Evolutionary conservation across 1,140 invertebrate species (phyloP), one percentile per base, ranked within the genome.

Genomic region (Hydropsyche tenuis): DNA sequence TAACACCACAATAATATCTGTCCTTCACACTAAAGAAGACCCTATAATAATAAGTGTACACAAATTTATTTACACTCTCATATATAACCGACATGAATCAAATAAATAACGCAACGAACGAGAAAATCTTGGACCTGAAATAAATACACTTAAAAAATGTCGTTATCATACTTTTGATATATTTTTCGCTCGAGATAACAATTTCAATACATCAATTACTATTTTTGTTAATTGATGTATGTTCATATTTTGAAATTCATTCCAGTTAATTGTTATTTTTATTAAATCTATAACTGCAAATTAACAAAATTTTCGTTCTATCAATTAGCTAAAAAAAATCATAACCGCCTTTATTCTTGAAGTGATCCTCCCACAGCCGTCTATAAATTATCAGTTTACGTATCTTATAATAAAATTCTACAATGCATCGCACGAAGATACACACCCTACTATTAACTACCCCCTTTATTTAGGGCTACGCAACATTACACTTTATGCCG

Each of bases 371-470:
- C 72, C 75, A 76, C 71, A 56, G 45, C 6, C 64, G 45, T 64
- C 73, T 74, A 77, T 77, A 77, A 77, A 77, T 77, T 77, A 77
- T 77, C 75, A 63, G 65, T 77, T 77, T 77, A 77, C 73, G 69
- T 69, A 77, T 73, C 46, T 27, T 77, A 77, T 77, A 77, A 77
- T 77, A 74, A 77, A 77, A 77, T 30, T 66, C 51, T 66, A 23
- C 51, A 68, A 23, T 69, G 51, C 72, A 23, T 45, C 64, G 37
- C 60, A 70, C 72, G 37, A 37, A 48, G 37, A 68, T 70, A 71
- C 65, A 56, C 63, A 77, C 27, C 75, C 75, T 74, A 27, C 73
- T 43, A 77, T 77, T 77, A 77, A 18, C 69, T 66, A 74, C 75
- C 73, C 73, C 56, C 23, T 60, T 60, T 20, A 25, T 60, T 60